Evolutionary conservation across 2,113 vertebrate genomes (phyloP).

Genomic region (Willisornis vidua): DNA sequence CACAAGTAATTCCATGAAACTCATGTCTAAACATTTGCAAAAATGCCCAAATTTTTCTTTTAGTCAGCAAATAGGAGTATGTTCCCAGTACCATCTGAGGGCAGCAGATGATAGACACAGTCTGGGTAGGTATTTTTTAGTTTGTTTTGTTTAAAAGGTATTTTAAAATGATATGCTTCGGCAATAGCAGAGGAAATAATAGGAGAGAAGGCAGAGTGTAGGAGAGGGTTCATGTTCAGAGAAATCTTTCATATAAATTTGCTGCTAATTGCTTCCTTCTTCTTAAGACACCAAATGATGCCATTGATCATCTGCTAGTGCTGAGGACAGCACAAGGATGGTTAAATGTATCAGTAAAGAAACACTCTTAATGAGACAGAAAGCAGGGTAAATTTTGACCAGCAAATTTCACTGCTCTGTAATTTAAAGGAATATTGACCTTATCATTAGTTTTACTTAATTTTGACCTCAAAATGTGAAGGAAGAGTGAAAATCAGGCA

Average conservation of each 20-base stretch:
- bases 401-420: slow-evolving; percentile 19
- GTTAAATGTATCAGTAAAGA: slow-evolving; percentile 57
- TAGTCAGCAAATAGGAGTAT: not conserved
- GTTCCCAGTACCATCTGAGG: not conserved
- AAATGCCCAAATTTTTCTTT: not conserved
- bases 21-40: not conserved
- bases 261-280: slow-evolving; percentile 66
- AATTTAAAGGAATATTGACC: slow-evolving; percentile 48
- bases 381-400: slow-evolving; percentile 32
- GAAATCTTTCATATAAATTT: slow-evolving; percentile 64
- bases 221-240: slow-evolving; percentile 1
- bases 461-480: slow-evolving; percentile 18
- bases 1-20: not conserved
- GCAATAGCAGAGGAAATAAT: not conserved
- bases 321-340: slow-evolving; percentile 49
- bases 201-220: slow-evolving; percentile 8
- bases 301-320: slow-evolving; percentile 60
- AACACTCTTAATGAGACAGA: slow-evolving; percentile 66
- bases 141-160: not conserved
- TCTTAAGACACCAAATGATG: slow-evolving; percentile 62
- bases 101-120: not conserved
- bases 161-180: not conserved
- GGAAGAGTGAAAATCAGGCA: not conserved
- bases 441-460: not conserved
- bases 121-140: not conserved